phyloP scores from a whole-genome alignment of 2,113 vertebrate species.

The Cynoglossus semilaevis region DNA sequence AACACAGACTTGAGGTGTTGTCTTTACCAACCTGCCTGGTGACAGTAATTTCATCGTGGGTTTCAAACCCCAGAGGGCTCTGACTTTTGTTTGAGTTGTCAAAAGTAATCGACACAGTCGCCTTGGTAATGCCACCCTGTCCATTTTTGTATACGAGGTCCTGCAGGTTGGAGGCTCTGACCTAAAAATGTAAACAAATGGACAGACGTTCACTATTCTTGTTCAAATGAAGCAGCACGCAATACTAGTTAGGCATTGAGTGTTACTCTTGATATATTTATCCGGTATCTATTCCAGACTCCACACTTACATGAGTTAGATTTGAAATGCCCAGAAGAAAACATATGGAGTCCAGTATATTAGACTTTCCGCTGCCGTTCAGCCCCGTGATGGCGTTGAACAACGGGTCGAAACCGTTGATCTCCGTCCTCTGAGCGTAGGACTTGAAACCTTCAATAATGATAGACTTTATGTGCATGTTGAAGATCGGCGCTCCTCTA shows the following conservation, averaged over 20 bases:
- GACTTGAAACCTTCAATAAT: slow-evolving; percentile 95
- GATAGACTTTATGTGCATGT: slow-evolving; percentile 92
- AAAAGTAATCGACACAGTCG: slow-evolving; percentile 89
- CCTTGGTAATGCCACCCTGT: slow-evolving; percentile 91
- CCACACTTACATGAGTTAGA: slow-evolving; percentile 82
- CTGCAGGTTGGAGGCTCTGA: slow-evolving; percentile 88
- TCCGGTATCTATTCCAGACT: no score
- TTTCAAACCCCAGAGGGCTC: slow-evolving; percentile 92
- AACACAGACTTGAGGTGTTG: background rate
- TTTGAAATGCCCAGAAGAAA: slow-evolving; percentile 91
- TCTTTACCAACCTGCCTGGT: slow-evolving; percentile 85
- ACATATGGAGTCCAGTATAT: slow-evolving; percentile 94
- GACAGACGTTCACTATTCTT: background rate
- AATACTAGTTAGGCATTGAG: no score
- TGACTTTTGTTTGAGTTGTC: slow-evolving; percentile 92
- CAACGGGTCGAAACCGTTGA: slow-evolving; percentile 85
- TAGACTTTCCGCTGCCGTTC: slow-evolving; percentile 97
- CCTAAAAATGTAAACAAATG: slow-evolving; percentile 67
- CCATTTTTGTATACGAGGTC: slow-evolving; percentile 96
- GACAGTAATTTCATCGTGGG: slow-evolving; percentile 86
- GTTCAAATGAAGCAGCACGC: background rate
- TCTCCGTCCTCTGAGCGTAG: slow-evolving; percentile 91
- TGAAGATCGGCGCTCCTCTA: slow-evolving; percentile 7
- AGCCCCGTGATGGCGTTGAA: slow-evolving; percentile 98
- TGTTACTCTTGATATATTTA: no score